Evolutionary conservation across 1,140 invertebrate species (phyloP), one percentile per base, ranked within the genome.

Genomic region (Drosophila arizonae): DNA sequence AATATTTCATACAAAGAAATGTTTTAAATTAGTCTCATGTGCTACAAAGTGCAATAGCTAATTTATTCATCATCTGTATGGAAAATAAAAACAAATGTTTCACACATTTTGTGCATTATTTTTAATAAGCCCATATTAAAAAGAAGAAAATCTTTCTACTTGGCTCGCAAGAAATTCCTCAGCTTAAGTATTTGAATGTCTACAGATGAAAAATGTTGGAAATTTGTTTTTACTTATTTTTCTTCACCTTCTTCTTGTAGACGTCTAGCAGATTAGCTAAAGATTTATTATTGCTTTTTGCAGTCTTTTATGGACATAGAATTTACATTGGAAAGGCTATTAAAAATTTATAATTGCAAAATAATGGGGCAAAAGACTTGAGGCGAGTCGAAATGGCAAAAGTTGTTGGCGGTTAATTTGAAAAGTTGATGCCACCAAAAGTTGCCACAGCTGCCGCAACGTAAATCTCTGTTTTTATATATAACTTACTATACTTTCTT

Each of bases 341-440:
- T 87, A 79, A 87, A 79, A 88, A 79, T 77, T 69, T 72, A 63
- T 88, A 79, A 87, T 79, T 79, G 79, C 56, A 77, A 72, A 71
- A 79, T 87, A 76, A 86, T 87, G 82, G 68, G 67, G 50, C 70
- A 54, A 45, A 46, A 54, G 67, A 60, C 41, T 48, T 41, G 24
- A 17, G 56, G 24, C 5, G 41, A 33, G 58, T 45, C 26, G 3
- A 33, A 33, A 33, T 30, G 41, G 11, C 21, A 60, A 72, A 72
- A 54, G 11, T 72, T 72, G 41, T 48, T 26, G 43, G 36, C 57
- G 57, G 65, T 63, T 73, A 73, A 69, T 69, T 73, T 73, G 65
- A 68, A 72, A 72, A 74, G 52, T 73, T 73, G 45, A 57, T 50
- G 43, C 51, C 33, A 46, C 4, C 24, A 33, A 69, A 69, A 55